Evolutionary conservation across 2,113 vertebrate genomes (phyloP).

Genomic region (Chaenocephalus aceratus): DNA sequence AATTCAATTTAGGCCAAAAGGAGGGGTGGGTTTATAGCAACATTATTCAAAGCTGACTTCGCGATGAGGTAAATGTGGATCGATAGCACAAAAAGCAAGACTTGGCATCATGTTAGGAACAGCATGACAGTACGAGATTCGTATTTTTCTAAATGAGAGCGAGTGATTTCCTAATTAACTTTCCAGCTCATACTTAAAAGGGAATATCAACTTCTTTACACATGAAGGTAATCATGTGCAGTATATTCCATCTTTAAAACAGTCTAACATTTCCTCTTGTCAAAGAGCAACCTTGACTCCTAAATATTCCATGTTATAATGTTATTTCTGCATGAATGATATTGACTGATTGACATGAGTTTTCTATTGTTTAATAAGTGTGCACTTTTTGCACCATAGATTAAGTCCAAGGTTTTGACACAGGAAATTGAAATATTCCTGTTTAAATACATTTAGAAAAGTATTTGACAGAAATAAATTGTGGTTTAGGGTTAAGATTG

Average conservation of each 20-base stretch:
- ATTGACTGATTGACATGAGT: too few relatives aligned
- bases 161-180: too few relatives aligned
- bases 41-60: slow-evolving; percentile 11
- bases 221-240: too few relatives aligned
- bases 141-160: neutral
- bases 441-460: neutral
- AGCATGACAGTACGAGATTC: slow-evolving; percentile 4
- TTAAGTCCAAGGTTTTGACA: neutral
- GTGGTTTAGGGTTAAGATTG: too few relatives aligned
- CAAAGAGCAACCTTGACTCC: neutral
- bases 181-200: too few relatives aligned
- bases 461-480: too few relatives aligned
- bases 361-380: neutral
- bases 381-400: neutral
- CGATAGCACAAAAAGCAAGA: slow-evolving; percentile 10
- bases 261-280: too few relatives aligned
- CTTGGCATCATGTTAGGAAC: slow-evolving; percentile 11
- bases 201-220: too few relatives aligned
- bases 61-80: slow-evolving; percentile 9
- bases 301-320: neutral
- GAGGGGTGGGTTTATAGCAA: neutral
- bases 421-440: too few relatives aligned
- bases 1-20: slow-evolving; percentile 27
- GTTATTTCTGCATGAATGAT: too few relatives aligned
- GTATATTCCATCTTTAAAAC: too few relatives aligned